Conservation (phyloP, 2,888 invertebrate species). For the Drosophila ustulata region DNA sequence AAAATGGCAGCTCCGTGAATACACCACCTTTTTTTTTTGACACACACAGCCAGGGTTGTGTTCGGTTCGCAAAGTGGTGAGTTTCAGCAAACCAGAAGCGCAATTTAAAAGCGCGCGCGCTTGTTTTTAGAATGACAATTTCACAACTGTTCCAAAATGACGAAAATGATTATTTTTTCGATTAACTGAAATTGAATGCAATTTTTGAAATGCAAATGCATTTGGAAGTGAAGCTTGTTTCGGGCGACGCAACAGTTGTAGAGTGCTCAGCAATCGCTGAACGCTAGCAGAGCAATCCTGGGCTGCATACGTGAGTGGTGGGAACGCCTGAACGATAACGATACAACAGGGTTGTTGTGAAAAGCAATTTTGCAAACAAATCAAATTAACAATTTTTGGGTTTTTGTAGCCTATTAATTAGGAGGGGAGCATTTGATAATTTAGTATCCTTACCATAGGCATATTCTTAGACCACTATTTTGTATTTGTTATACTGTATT, state of each 20-base stretch:
- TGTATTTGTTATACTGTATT: constrained; percentile 7
- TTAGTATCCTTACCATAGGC: constrained; percentile 47
- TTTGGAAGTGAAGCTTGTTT: neutral
- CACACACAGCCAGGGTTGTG: constrained; percentile 38
- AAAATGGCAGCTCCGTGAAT: constrained; percentile 27
- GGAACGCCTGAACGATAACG: neutral
- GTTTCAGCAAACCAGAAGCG: neutral
- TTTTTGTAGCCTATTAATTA: neutral
- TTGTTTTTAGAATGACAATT: no score
- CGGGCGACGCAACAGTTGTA: neutral
- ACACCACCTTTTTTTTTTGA: neutral
- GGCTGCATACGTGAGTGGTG: constrained; percentile 22
- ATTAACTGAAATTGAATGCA: no score
- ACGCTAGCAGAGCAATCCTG: neutral
- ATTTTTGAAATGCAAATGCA: no score
- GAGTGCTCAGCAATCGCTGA: neutral
- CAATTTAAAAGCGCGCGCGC: neutral
- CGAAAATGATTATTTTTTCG: no score
- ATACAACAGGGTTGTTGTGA: neutral
- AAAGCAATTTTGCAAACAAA: neutral
- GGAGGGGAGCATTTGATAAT: constrained; percentile 14
- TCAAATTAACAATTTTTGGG: neutral
- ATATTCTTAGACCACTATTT: constrained; percentile 29
- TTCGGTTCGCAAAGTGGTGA: constrained; percentile 26
- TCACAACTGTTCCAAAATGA: no score